These are phyloP conservation scores for Sphaerodactylus townsendi DNA, from an alignment of 2,113 vertebrate species.

Conservation along the genomic window DNA sequence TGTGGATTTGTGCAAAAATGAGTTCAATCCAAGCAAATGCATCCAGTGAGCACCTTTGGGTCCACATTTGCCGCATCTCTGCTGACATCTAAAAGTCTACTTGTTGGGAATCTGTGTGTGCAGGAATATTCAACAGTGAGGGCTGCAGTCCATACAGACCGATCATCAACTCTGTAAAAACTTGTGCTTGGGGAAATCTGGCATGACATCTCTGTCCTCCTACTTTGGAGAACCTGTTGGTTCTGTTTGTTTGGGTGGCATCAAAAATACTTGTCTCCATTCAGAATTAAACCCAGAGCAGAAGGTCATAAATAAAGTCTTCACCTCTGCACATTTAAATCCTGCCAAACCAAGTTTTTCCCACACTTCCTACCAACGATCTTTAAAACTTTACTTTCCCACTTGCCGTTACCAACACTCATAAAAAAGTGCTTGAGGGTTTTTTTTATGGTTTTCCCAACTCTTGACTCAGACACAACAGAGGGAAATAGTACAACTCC, in stretches of 20 bases:
- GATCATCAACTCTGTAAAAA: neutral
- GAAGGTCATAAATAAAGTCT: no score
- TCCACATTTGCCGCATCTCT: no score
- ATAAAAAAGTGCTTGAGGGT: neutral
- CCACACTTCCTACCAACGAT: neutral
- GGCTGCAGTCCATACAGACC: neutral
- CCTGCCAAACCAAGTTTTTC: neutral
- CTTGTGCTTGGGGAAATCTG: neutral
- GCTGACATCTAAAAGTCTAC: no score
- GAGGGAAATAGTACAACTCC: neutral
- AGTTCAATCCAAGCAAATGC: no score
- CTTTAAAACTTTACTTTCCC: neutral
- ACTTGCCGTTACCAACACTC: neutral
- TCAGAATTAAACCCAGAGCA: neutral
- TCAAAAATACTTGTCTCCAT: neutral
- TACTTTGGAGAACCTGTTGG: neutral
- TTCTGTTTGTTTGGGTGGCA: neutral
- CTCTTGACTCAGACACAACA: conserved; percentile 17
- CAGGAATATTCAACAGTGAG: no score
- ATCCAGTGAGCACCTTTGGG: no score
- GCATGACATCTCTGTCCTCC: neutral
- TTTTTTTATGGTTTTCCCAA: neutral
- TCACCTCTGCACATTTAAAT: neutral
- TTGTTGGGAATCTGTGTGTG: no score
- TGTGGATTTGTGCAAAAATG: no score